Evolutionary conservation across 92 coral and sea anemone species (phyloP).

Genomic region (Parazoanthus darwini): DNA sequence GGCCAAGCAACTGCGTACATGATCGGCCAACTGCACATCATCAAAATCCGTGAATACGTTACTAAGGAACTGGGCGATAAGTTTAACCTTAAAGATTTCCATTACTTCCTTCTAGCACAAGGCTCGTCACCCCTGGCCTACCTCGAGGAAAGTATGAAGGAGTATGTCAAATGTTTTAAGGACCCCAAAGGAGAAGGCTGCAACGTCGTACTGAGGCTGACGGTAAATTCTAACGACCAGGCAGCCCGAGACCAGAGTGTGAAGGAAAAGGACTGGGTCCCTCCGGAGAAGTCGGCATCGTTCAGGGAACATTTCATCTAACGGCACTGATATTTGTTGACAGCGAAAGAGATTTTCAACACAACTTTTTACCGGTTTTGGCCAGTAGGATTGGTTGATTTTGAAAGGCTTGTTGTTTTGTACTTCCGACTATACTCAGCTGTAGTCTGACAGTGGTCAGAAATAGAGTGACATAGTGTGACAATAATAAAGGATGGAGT

Average conservation of each 20-base stretch:
- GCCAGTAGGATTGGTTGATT: not conserved
- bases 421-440: not conserved
- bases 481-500: not conserved
- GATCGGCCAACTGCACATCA: conserved; percentile 88
- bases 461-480: not conserved
- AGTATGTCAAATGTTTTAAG: conserved; percentile 72
- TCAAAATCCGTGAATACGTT: conserved; percentile 75
- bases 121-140: conserved; percentile 87
- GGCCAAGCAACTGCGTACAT: conserved; percentile 96
- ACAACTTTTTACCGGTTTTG: not conserved
- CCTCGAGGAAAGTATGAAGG: conserved; percentile 64
- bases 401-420: not conserved
- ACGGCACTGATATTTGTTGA: not conserved
- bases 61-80: conserved; percentile 57
- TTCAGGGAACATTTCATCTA: conserved; percentile 36
- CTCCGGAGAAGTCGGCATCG: conserved; percentile 19
- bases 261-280: conserved; percentile 18
- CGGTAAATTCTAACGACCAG: conserved; percentile 11
- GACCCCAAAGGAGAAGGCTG: conserved; percentile 63
- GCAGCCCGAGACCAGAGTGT: not conserved
- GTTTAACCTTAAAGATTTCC: conserved; percentile 78
- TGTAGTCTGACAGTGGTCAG: not conserved
- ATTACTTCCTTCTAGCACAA: conserved; percentile 80
- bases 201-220: conserved; percentile 66
- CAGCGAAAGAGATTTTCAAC: not conserved